phyloP scores from a whole-genome alignment of 1,140 invertebrate species.

The Pteromalus puparum region DNA sequence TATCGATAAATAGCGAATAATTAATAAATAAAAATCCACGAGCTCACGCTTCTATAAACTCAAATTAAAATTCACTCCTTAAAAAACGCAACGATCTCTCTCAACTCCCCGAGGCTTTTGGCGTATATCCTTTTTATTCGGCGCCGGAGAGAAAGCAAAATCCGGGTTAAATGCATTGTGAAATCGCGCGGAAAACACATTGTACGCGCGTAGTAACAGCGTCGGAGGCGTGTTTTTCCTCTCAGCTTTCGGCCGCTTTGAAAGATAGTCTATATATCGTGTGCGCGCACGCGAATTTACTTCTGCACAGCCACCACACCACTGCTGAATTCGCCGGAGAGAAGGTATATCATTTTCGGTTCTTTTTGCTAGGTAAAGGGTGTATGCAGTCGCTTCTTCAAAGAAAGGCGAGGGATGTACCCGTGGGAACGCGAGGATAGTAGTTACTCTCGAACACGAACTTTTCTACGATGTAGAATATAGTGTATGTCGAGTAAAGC shows the following conservation, averaged over 20 bases:
- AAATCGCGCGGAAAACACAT: slow-evolving; percentile 8
- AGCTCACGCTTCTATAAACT: no score
- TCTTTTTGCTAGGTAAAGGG: neutral
- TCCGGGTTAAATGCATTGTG: slow-evolving; percentile 1
- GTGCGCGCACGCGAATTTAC: neutral
- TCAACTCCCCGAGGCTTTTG: neutral
- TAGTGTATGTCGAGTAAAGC: neutral
- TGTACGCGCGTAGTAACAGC: neutral
- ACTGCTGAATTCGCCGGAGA: neutral
- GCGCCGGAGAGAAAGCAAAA: neutral
- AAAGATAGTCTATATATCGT: neutral
- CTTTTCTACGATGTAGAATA: neutral
- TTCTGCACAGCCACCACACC: neutral
- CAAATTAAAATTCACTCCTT: neutral
- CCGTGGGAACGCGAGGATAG: neutral
- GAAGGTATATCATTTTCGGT: neutral
- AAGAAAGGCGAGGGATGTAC: neutral
- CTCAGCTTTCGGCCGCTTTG: neutral
- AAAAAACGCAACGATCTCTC: neutral
- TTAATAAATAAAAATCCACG: no score
- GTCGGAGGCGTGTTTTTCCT: neutral
- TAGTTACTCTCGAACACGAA: neutral
- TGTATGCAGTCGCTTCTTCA: neutral
- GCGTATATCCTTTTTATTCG: no score
- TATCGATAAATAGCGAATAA: neutral